These are phyloP conservation scores for Drosophila limbata DNA, from an alignment of 2,888 invertebrate species.

Conservation along the genomic window DNA sequence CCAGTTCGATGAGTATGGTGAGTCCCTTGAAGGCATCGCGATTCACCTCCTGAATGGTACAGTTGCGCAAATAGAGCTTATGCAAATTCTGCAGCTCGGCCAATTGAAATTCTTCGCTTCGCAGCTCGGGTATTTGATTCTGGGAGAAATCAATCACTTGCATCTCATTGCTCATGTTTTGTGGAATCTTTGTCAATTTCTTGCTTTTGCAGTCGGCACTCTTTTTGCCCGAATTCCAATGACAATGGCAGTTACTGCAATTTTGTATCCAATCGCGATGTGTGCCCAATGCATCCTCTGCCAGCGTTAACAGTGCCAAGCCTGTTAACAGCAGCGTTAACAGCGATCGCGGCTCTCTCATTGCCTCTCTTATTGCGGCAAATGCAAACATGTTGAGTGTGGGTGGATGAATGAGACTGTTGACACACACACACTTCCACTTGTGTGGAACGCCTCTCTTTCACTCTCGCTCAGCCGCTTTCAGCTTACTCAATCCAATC, in stretches of 20 bases:
- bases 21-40: conserved; percentile 91
- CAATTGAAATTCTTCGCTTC: conserved; percentile 89
- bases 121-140: conserved; percentile 89
- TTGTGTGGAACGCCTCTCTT: not conserved
- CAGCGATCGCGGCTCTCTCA: conserved; percentile 16
- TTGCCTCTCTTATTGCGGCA: not conserved
- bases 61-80: conserved; percentile 91
- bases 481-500: not conserved
- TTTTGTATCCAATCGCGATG: conserved; percentile 83
- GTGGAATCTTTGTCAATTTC: conserved; percentile 90
- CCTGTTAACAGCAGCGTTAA: conserved; percentile 18
- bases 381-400: conserved; percentile 6
- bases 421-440: conserved; percentile 2
- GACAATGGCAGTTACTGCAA: conserved; percentile 89
- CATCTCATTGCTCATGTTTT: conserved; percentile 89
- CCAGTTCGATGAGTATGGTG: conserved; percentile 92
- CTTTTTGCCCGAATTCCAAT: conserved; percentile 94
- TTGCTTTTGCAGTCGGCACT: conserved; percentile 92
- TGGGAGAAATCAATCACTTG: conserved; percentile 90
- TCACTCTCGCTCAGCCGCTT: not conserved
- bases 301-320: conserved; percentile 44
- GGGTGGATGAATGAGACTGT: not conserved
- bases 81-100: conserved; percentile 92
- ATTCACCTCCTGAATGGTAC: conserved; percentile 90
- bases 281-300: conserved; percentile 48